Percentiles rank a stretch among this genome's conserved stretches.
Conservation (phyloP, 2,113 vertebrate genomes). For the Gobio gobio region DNA sequence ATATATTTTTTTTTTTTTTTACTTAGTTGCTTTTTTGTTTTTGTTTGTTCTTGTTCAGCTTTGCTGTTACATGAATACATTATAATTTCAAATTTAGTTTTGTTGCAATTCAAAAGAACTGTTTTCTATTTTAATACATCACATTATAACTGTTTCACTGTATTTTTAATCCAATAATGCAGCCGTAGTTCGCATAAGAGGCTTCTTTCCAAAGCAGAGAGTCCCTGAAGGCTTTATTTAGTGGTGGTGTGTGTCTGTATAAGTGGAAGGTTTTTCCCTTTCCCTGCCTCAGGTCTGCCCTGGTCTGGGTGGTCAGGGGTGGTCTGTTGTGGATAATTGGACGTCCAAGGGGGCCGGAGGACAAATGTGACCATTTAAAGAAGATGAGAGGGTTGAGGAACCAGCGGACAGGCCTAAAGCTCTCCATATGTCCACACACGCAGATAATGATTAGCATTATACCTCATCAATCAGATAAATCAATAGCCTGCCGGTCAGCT, state of each 20-base stretch:
- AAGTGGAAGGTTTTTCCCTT: slow-evolving; percentile 18
- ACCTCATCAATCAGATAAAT: slow-evolving; percentile 52
- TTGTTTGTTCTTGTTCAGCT: background rate
- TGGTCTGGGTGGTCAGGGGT: slow-evolving; percentile 9
- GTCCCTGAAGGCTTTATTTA: background rate
- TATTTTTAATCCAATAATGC: background rate
- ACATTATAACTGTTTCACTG: background rate
- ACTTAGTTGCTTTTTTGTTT: too few relatives aligned
- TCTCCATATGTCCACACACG: slow-evolving; percentile 56
- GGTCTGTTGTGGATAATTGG: slow-evolving; percentile 32
- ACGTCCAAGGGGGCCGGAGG: slow-evolving; percentile 40
- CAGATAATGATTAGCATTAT: slow-evolving; percentile 52
- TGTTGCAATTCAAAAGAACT: too few relatives aligned
- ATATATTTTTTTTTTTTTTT: too few relatives aligned
- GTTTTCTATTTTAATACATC: background rate
- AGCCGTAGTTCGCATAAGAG: background rate
- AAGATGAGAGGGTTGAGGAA: slow-evolving; percentile 39
- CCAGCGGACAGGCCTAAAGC: slow-evolving; percentile 39
- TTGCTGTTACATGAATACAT: background rate
- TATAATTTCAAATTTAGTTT: background rate
- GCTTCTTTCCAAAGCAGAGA: background rate
- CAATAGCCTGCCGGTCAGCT: slow-evolving; percentile 38
- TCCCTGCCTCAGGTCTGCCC: slow-evolving; percentile 36
- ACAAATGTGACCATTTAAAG: slow-evolving; percentile 42
- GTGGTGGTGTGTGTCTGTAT: slow-evolving; percentile 12